Base-by-base conservation (phyloP, 2,113 vertebrate genomes). In the Phoxinus phoxinus region DNA sequence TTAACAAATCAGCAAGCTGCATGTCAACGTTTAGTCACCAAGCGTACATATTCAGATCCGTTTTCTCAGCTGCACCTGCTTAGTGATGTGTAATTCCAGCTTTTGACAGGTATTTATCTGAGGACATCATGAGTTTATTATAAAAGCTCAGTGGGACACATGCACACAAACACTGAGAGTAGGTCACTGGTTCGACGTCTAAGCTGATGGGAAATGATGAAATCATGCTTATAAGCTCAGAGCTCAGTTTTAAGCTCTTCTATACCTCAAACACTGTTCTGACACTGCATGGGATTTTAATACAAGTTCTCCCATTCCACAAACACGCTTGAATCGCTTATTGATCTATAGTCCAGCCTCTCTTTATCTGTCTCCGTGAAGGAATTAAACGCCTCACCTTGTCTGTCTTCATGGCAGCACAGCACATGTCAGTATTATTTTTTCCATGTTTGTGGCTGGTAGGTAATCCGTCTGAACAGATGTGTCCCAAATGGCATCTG, bases 51-150 rank as follows among this genome's bases (percentile, higher is more conserved):
- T 86, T 82, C 65, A 85, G 81, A 81, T 59, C 82, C 21, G 41
- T 78, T 86, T 82, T 72, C 72, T 86, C 71, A 61, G 51, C 32
- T 58, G 71, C 74, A 87, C 88, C 73, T 89, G 86, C 72, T 89
- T 85, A 79, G 81, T 41, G 44, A 67, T 12, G n/a, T 86, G 88
- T 88, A 89, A 89, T 86, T 89, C 88, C 86, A 81, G 72, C 77
- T 84, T 89, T 85, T 89, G 88, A 89, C 86, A 88, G 86, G 86
- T 89, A 88, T 88, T 89, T 88, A 89, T 89, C 88, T 58, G 11
- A 72, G 53, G 83, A 86, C 84, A 89, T 89, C 86, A 88, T 78
- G 84, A 78, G 88, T 89, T 87, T 82, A 88, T 87, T 87, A 87
- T 81, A 78, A 76, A 80, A 77, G 81, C 81, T 80, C 78, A 44